A percentile compares a stretch with the other conserved stretches of the same genome.
These are phyloP conservation scores for Rhagium mordax DNA, from an alignment of 2,888 invertebrate genomes.

Conservation along the genomic window DNA sequence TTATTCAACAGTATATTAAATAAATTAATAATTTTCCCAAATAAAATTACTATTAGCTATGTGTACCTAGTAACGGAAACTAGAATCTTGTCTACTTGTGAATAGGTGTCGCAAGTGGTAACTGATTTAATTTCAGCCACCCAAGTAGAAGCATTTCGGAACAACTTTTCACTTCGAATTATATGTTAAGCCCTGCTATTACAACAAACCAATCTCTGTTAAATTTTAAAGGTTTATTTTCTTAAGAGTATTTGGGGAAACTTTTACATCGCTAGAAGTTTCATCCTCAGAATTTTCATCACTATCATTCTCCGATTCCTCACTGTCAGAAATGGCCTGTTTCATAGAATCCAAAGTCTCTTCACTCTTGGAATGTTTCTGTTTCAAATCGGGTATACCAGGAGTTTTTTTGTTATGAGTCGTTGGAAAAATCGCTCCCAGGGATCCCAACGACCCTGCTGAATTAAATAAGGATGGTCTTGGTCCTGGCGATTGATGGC, in stretches of 20 bases:
- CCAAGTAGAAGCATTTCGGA: no score
- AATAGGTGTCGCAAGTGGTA: no score
- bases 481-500: conserved; percentile 48
- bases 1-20: no score
- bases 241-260: conserved; percentile 54
- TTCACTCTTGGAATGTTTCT: conserved; percentile 60
- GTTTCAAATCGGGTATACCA: conserved; percentile 50
- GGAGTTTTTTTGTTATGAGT: conserved; percentile 54
- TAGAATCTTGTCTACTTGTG: no score
- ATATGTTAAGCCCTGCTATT: no score
- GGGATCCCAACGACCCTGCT: conserved; percentile 63
- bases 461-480: conserved; percentile 60
- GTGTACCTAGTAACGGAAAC: no score
- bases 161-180: no score
- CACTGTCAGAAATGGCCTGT: conserved; percentile 51
- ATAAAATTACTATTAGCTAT: no score
- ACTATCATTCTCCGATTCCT: conserved; percentile 44
- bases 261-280: conserved; percentile 49
- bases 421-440: conserved; percentile 63
- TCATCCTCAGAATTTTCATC: conserved; percentile 47
- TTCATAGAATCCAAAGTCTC: conserved; percentile 64
- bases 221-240: conserved; percentile 53
- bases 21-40: no score
- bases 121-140: no score
- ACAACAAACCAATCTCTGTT: no score